Percentiles rank a stretch among this genome's conserved stretches.
These are phyloP conservation scores for Colius striatus DNA, from an alignment of 2,113 vertebrate genomes.

Conservation along the genomic window DNA sequence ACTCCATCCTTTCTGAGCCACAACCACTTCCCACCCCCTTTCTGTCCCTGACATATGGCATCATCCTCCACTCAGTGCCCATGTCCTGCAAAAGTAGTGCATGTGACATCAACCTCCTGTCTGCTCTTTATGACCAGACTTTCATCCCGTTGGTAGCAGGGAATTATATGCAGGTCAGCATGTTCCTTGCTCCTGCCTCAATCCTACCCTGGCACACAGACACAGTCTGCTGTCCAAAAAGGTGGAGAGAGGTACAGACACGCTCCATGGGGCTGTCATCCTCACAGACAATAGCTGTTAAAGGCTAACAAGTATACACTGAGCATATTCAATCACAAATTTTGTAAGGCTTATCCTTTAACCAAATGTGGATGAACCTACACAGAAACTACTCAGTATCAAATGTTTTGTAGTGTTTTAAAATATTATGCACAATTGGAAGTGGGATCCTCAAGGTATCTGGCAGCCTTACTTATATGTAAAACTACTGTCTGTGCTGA, in stretches of 20 bases:
- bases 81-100: background rate
- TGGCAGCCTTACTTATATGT: background rate
- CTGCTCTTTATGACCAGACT: background rate
- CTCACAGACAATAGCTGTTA: background rate
- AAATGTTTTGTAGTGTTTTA: background rate
- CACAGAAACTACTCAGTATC: background rate
- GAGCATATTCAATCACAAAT: background rate
- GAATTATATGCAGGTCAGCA: fast-evolving
- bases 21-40: background rate
- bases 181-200: background rate
- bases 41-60: background rate
- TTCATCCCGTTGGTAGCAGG: background rate
- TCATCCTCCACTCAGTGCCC: background rate
- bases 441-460: background rate
- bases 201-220: background rate
- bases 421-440: background rate
- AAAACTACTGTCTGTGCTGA: background rate
- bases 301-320: background rate
- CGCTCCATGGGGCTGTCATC: background rate
- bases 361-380: background rate
- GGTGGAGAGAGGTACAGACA: background rate
- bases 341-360: background rate
- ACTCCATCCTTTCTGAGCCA: background rate
- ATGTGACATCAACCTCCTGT: background rate
- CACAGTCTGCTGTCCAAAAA: background rate